These are phyloP conservation scores for Rhopalosiphum nymphaeae DNA, from an alignment of 2,888 invertebrate species.

Conservation along the genomic window DNA sequence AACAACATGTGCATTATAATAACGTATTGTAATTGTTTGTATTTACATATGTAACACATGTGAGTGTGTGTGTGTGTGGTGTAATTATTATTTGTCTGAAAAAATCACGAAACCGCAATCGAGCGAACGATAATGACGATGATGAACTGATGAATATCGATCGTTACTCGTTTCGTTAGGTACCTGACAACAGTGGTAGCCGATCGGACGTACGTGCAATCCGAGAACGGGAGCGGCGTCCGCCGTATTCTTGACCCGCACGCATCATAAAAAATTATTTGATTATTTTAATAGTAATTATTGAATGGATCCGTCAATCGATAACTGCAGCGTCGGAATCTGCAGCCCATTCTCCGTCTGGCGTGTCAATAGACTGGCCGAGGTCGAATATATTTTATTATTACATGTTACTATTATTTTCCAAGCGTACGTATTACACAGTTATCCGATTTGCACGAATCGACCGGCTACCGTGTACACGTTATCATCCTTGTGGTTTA, in stretches of 20 bases:
- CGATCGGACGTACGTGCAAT: neutral
- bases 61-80: neutral
- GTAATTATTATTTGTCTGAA: neutral
- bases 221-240: neutral
- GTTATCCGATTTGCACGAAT: neutral
- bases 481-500: neutral
- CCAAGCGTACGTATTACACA: neutral
- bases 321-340: neutral
- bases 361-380: neutral
- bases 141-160: neutral
- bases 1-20: slow-evolving; percentile 19
- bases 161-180: neutral
- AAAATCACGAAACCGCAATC: neutral
- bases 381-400: neutral
- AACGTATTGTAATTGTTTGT: neutral
- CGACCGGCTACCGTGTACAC: neutral
- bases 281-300: neutral
- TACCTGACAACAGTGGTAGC: neutral
- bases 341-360: neutral
- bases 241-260: neutral
- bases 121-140: neutral
- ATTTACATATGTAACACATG: slow-evolving; percentile 36
- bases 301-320: neutral
- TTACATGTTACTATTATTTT: neutral
- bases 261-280: neutral